These are phyloP conservation scores for Caenorhabditis doughertyi DNA, from an alignment of 2,888 invertebrate species.

Conservation along the genomic window DNA sequence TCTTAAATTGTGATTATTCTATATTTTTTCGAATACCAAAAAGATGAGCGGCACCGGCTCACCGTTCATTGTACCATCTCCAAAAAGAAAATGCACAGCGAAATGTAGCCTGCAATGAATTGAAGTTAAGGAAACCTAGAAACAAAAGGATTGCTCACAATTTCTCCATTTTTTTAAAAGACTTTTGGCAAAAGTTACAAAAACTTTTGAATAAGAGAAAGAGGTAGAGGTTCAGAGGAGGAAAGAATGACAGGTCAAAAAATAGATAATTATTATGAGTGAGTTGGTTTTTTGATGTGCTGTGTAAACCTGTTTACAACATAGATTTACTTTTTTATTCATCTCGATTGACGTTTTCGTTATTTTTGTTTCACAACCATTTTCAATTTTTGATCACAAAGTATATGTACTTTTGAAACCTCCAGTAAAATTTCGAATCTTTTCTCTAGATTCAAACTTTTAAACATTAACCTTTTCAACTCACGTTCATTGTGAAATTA, in stretches of 20 bases:
- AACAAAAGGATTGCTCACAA: not conserved
- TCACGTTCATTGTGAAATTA: too few relatives aligned
- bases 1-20: not conserved
- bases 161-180: slow-evolving; percentile 16
- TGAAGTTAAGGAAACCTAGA: not conserved
- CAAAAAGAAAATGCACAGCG: slow-evolving; percentile 56
- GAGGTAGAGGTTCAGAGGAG: not conserved
- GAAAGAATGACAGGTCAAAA: slow-evolving; percentile 2
- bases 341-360: not conserved
- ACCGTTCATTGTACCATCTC: slow-evolving; percentile 62
- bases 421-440: not conserved
- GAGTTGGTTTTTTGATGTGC: slow-evolving; percentile 26
- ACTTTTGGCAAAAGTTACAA: not conserved
- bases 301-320: slow-evolving; percentile 35
- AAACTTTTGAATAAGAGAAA: not conserved
- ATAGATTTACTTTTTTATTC: slow-evolving; percentile 15
- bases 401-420: too few relatives aligned
- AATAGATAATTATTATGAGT: slow-evolving; percentile 28
- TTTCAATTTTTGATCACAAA: slow-evolving; percentile 20
- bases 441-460: not conserved
- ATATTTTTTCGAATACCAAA: slow-evolving; percentile 9
- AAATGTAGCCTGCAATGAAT: slow-evolving; percentile 46
- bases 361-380: too few relatives aligned
- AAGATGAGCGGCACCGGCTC: slow-evolving; percentile 59
- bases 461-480: too few relatives aligned